Evolutionary conservation across 2,888 invertebrate species (phyloP), one percentile per base, ranked within the genome.

Genomic region (Drosophila falleni): DNA sequence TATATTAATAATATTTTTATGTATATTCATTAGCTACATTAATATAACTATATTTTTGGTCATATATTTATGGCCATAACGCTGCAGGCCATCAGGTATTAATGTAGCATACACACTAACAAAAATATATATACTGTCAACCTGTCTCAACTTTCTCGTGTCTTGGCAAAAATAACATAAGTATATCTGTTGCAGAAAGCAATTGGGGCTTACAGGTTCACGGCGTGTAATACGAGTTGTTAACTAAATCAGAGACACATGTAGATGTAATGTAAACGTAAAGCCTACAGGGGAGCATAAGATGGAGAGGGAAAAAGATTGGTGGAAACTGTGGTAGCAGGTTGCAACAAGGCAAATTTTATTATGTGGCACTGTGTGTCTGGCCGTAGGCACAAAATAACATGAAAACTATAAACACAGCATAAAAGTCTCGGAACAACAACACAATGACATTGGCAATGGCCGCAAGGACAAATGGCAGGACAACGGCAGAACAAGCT

Each of bases 211-310:
- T 62, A 71, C 65, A 71, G 66, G 69, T 71, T 61, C 61, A 66
- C 64, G 64, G 54, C 71, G 47, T 83, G 89, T 83, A 89, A 66
- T 74, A 66, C 68, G 74, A 69, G 78, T 69, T 84, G 89, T 88
- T 76, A 76, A 85, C 86, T 71, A 61, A 76, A 81, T 84, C 73
- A 60, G 54, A 70, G 69, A 65, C 71, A 78, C 70, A 70, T 79
- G 62, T 71, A 55, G 46, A 58, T 58, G 50, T 35, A 35, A 70
- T 59, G 51, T 70, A 60, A 71, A 31, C 54, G 39, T 33, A 50
- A 37, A 29, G 35, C 23, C 55, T 19, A 23, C 58, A 49, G 49
- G 47, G 13, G 4, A 26, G 15, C 10, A 15, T 26, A n/a, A 33
- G n/a, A 8, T 16, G 29, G 5, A 2, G 16, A 15, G 15, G n/a